phyloP scores from a whole-genome alignment of 2,888 invertebrate species.

The Drosophila testacea region DNA sequence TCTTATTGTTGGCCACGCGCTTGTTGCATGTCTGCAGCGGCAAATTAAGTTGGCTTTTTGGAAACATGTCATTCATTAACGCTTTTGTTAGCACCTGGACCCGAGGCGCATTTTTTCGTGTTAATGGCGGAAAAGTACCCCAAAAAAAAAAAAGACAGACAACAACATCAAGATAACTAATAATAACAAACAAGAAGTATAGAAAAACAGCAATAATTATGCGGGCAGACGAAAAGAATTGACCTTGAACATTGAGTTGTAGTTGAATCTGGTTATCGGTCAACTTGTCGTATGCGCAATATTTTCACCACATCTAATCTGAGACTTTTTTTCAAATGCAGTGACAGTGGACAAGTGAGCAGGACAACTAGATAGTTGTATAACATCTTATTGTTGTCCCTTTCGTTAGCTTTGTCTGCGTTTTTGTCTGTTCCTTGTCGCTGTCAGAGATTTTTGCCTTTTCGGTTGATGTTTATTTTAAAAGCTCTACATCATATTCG shows the following conservation, averaged over 20 bases:
- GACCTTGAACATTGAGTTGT: constrained; percentile 50
- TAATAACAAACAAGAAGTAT: neutral
- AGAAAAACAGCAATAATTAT: constrained; percentile 19
- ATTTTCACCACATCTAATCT: constrained; percentile 27
- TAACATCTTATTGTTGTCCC: constrained; percentile 1
- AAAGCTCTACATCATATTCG: constrained; percentile 79
- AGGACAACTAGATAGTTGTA: constrained; percentile 3
- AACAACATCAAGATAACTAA: neutral
- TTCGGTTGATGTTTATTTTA: constrained; percentile 68
- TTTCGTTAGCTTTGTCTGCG: constrained; percentile 12
- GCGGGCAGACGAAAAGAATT: constrained; percentile 9
- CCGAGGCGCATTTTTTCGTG: constrained; percentile 32
- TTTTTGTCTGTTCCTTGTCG: constrained; percentile 46
- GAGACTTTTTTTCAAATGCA: neutral
- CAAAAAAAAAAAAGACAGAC: constrained; percentile 5
- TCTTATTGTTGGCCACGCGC: constrained; percentile 57
- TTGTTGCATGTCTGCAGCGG: constrained; percentile 62
- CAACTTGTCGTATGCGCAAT: constrained; percentile 54
- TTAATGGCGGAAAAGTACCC: constrained; percentile 64
- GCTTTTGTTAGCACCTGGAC: constrained; percentile 67
- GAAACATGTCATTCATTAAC: constrained; percentile 74
- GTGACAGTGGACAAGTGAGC: constrained; percentile 17
- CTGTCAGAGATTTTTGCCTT: constrained; percentile 39
- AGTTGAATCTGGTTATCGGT: constrained; percentile 61
- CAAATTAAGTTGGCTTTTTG: constrained; percentile 40